Percentiles rank a stretch among this genome's conserved stretches.
Conservation (phyloP, 1,140 invertebrate genomes). For the Palaemon carinicauda region DNA sequence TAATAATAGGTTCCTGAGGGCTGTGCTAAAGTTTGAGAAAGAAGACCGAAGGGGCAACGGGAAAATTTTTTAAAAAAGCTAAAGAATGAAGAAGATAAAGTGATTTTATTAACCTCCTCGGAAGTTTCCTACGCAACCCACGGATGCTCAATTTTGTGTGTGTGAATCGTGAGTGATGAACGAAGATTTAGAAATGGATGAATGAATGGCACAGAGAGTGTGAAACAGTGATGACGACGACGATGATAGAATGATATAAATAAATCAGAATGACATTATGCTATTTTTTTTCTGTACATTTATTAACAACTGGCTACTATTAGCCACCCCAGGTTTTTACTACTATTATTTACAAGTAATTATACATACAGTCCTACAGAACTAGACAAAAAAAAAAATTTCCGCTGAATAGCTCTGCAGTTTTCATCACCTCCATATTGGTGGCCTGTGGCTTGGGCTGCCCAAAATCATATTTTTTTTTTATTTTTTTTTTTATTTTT, state of each 20-base stretch:
- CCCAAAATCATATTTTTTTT: not conserved
- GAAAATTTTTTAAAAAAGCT: not conserved
- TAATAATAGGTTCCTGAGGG: constrained; percentile 49
- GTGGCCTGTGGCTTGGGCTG: constrained; percentile 55
- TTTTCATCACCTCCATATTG: constrained; percentile 31
- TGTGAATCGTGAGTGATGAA: constrained; percentile 12
- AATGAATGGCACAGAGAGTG: too few species aligned
- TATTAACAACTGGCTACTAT: constrained; percentile 47
- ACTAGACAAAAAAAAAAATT: constrained; percentile 18
- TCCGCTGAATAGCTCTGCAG: constrained; percentile 20
- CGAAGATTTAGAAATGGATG: not conserved
- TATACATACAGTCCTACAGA: constrained; percentile 18
- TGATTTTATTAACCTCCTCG: too few species aligned
- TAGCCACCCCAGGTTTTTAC: constrained; percentile 30
- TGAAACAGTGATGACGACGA: constrained; percentile 28
- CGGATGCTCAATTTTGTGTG: constrained; percentile 12
- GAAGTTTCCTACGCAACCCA: not conserved
- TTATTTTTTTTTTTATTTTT: constrained; percentile 38
- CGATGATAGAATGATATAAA: constrained; percentile 48
- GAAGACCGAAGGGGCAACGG: not conserved
- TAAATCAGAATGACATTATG: constrained; percentile 51
- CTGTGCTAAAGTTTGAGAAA: constrained; percentile 20
- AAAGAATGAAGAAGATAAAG: not conserved
- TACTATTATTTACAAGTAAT: too few species aligned
- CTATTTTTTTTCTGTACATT: constrained; percentile 45